Evolutionary conservation across 2,797 vertebrate species (phyloP).

Genomic region (Leptodactylus fallax): DNA sequence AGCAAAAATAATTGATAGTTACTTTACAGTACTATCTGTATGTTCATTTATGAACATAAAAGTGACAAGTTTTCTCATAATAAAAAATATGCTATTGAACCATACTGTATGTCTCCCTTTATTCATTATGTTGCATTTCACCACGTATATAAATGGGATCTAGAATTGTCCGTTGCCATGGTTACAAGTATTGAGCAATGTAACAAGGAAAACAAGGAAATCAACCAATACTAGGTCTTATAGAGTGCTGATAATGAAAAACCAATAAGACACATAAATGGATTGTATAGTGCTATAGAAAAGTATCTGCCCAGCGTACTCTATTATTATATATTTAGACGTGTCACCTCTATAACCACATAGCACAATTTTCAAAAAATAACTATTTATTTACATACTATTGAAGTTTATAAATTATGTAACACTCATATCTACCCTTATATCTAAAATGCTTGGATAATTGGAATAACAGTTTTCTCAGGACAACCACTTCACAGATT

Average conservation of each 20-base stretch:
- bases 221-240: conserved; percentile 46
- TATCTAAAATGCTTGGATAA: background rate
- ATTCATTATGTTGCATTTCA: conserved; percentile 55
- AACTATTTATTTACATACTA: background rate
- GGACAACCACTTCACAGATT: too few species aligned
- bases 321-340: background rate
- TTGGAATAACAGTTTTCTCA: background rate
- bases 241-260: conserved; percentile 42
- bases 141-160: conserved; percentile 54
- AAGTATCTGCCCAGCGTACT: background rate
- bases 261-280: conserved; percentile 26
- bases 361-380: background rate
- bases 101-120: conserved; percentile 50
- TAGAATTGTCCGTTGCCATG: conserved; percentile 61
- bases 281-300: background rate
- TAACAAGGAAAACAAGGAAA: conserved; percentile 45
- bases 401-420: background rate
- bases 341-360: background rate
- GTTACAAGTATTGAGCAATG: conserved; percentile 60
- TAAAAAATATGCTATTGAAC: conserved; percentile 17
- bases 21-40: background rate
- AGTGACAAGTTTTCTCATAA: background rate
- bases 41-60: background rate
- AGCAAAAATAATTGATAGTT: background rate
- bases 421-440: background rate